Conservation (phyloP, 2,113 vertebrate genomes). For the Hippocampus mohnikei region DNA sequence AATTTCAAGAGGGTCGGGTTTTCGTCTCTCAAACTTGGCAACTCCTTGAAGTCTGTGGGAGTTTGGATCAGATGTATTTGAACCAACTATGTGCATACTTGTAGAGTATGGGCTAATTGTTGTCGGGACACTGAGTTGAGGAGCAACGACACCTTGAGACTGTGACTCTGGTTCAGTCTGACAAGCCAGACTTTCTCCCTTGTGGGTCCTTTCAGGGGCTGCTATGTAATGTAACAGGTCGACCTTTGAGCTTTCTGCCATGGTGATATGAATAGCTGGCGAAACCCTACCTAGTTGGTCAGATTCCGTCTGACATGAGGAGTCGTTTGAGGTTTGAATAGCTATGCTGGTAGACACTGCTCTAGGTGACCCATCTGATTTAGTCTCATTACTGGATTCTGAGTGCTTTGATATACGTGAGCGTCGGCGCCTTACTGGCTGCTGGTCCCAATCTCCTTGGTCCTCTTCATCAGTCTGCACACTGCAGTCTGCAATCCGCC, state of each 20-base stretch:
- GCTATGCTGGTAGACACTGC: conserved; percentile 83
- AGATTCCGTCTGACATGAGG: conserved; percentile 91
- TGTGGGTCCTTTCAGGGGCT: conserved; percentile 89
- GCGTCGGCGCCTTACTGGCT: conserved; percentile 87
- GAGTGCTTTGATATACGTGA: conserved; percentile 85
- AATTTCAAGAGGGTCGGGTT: conserved; percentile 94
- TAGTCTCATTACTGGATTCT: conserved; percentile 79
- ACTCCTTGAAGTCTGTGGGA: conserved; percentile 75
- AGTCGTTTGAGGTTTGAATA: conserved; percentile 94
- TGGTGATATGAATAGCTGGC: conserved; percentile 94
- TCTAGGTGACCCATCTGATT: conserved; percentile 73
- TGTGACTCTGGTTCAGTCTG: conserved; percentile 91
- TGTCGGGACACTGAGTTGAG: conserved; percentile 86
- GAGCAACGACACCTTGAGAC: conserved; percentile 81
- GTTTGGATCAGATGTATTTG: conserved; percentile 74
- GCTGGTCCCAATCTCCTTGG: conserved; percentile 88
- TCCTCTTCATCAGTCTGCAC: conserved; percentile 98
- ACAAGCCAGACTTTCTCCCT: conserved; percentile 92
- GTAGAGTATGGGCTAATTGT: conserved; percentile 90
- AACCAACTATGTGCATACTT: conserved; percentile 86
- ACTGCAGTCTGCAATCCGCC: conserved; percentile 89
- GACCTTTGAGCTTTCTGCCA: conserved; percentile 86
- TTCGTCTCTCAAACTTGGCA: conserved; percentile 89
- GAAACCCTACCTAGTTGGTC: conserved; percentile 87
- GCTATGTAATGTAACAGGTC: conserved; percentile 94